Evolutionary conservation across 2,113 vertebrate species (phyloP).

Genomic region (Muntiacus reevesi): DNA sequence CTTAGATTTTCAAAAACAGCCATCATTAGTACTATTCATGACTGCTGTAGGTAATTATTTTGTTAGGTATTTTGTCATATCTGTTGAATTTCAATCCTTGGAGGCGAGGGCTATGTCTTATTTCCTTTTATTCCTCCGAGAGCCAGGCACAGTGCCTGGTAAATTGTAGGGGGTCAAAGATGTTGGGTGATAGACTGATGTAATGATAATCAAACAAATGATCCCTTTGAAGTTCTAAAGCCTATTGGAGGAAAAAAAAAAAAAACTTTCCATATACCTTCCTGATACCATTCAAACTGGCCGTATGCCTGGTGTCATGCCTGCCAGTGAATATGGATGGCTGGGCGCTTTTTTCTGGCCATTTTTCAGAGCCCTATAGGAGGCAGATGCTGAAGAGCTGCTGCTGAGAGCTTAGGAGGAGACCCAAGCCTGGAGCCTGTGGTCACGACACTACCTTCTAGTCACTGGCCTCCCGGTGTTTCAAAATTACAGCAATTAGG

Average conservation of each 20-base stretch:
- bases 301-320: not conserved
- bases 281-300: conserved; percentile 18
- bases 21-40: not conserved
- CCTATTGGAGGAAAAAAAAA: not conserved
- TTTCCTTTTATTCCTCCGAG: not conserved
- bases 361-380: not conserved
- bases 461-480: not conserved
- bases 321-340: not conserved
- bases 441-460: not conserved
- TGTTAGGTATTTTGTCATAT: not conserved
- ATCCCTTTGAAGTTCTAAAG: not conserved
- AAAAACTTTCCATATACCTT: not conserved
- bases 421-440: not conserved
- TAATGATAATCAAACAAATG: not conserved
- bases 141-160: not conserved
- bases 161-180: not conserved
- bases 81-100: not conserved
- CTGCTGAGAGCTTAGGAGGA: not conserved
- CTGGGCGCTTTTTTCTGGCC: not conserved
- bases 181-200: not conserved
- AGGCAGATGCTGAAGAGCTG: not conserved
- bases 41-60: not conserved
- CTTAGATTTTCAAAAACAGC: not conserved
- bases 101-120: not conserved
- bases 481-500: not conserved